phyloP scores from a whole-genome alignment of 2,888 invertebrate species.

The Elmis aenea region DNA sequence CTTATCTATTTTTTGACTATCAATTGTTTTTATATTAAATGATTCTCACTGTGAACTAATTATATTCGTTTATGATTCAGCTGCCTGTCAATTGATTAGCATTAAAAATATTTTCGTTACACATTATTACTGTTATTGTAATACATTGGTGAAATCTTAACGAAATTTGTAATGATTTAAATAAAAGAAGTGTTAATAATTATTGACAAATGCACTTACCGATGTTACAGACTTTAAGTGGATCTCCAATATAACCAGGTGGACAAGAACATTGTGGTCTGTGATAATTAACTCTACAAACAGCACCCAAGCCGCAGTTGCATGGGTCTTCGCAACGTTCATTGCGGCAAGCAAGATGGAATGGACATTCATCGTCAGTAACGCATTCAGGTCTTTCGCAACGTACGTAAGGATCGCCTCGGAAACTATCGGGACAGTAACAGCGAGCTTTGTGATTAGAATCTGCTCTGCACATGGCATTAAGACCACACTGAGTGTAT shows the following conservation, averaged over 20 bases:
- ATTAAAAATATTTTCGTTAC: background rate
- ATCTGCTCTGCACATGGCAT: conserved; percentile 73
- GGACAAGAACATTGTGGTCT: conserved; percentile 75
- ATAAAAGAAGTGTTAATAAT: no score
- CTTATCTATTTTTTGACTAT: no score
- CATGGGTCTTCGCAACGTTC: conserved; percentile 81
- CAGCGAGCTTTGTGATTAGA: conserved; percentile 74
- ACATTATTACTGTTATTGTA: no score
- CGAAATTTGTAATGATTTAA: no score
- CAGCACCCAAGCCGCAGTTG: conserved; percentile 71
- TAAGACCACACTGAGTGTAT: conserved; percentile 72
- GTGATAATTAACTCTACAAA: conserved; percentile 74
- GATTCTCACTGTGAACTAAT: no score
- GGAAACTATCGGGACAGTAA: conserved; percentile 68
- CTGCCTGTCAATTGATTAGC: no score
- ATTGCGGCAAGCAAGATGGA: conserved; percentile 71
- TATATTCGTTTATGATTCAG: no score
- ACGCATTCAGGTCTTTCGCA: conserved; percentile 77
- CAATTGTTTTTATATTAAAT: no score
- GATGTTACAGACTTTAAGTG: conserved; percentile 60
- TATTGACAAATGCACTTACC: conserved; percentile 49
- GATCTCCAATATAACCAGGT: conserved; percentile 75
- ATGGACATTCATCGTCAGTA: conserved; percentile 69
- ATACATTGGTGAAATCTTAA: no score
- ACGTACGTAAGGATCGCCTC: conserved; percentile 73